Conservation (phyloP, 2,113 vertebrate genomes). For the Menidia beryllina region DNA sequence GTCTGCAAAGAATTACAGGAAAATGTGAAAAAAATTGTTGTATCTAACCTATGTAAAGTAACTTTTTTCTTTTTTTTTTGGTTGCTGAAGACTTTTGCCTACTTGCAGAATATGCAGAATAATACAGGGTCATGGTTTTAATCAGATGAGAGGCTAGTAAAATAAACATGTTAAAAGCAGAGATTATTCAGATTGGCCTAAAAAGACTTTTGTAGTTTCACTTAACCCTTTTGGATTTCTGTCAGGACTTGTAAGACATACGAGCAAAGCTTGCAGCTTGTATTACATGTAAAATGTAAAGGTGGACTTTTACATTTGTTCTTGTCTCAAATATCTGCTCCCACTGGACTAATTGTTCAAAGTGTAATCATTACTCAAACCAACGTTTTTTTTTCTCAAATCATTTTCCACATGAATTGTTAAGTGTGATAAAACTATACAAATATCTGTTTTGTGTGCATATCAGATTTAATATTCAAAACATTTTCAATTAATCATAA, state of each 20-base stretch:
- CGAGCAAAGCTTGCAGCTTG: too few relatives aligned
- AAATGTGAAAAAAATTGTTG: too few relatives aligned
- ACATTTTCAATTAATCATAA: too few relatives aligned
- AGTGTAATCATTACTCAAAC: neutral
- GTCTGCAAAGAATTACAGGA: too few relatives aligned
- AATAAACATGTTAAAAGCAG: neutral
- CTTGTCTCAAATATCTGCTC: neutral
- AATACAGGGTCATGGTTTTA: neutral
- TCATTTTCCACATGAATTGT: constrained; percentile 11
- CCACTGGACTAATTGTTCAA: neutral
- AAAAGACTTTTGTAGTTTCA: neutral
- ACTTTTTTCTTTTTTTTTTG: too few relatives aligned
- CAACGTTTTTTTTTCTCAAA: constrained; percentile 1
- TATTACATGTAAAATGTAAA: neutral
- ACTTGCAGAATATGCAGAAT: neutral
- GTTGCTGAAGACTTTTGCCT: neutral
- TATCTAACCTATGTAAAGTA: too few relatives aligned
- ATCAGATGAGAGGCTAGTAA: too few relatives aligned
- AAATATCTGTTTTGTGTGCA: constrained; percentile 8
- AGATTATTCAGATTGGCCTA: neutral
- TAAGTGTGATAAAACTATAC: constrained; percentile 38
- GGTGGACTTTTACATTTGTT: neutral
- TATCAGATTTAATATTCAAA: too few relatives aligned
- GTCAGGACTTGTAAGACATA: too few relatives aligned
- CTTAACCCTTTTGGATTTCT: neutral